Evolutionary conservation across 2,888 invertebrate species (phyloP).

Genomic region (Pteria penguin): DNA sequence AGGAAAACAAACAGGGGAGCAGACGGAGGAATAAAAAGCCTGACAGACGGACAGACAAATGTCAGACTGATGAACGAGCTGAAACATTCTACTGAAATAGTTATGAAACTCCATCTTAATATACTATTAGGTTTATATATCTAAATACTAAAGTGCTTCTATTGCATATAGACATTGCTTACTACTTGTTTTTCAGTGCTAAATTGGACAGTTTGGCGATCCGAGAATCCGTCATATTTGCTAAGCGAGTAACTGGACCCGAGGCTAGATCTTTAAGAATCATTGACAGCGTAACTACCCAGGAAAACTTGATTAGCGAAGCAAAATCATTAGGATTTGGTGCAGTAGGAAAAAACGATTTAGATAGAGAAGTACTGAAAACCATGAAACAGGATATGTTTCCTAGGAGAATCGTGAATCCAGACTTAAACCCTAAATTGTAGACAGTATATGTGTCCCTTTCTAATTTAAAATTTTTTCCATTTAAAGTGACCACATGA

Average conservation of each 20-base stretch:
- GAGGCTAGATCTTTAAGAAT: conserved; percentile 44
- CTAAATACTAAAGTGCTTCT: no score
- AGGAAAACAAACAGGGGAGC: no score
- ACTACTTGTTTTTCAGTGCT: conserved; percentile 31
- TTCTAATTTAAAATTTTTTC: no score
- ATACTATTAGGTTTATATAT: no score
- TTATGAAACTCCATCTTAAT: no score
- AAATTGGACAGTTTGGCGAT: conserved; percentile 39
- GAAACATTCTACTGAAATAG: no score
- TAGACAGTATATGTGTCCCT: no score
- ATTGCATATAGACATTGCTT: not conserved
- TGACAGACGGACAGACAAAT: no score
- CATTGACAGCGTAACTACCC: conserved; percentile 35
- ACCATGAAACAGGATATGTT: conserved; percentile 58
- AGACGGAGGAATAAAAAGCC: no score
- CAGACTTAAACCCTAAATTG: no score
- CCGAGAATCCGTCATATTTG: conserved; percentile 51
- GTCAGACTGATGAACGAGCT: no score
- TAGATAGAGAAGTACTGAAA: conserved; percentile 45
- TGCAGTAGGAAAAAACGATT: conserved; percentile 49
- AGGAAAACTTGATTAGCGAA: conserved; percentile 33
- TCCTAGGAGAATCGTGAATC: not conserved
- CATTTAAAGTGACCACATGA: no score
- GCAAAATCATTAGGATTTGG: conserved; percentile 31
- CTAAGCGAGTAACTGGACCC: conserved; percentile 50